A percentile compares a stretch with the other conserved stretches of the same genome.
Evolutionary conservation across 2,113 vertebrate species (phyloP).

Genomic region (Cottus gobio): DNA sequence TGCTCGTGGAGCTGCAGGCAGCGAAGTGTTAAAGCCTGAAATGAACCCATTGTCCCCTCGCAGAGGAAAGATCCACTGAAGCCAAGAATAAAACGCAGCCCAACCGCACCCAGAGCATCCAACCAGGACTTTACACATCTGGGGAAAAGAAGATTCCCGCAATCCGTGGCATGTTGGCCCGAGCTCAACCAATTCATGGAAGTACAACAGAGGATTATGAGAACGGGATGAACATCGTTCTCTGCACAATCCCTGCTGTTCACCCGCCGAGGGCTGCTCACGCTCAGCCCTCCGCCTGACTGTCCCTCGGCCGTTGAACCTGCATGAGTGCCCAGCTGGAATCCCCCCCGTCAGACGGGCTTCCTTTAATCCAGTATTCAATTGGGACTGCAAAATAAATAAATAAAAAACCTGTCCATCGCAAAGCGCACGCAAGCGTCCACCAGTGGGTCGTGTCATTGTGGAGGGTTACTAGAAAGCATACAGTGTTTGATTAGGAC

Average conservation of each 20-base stretch:
- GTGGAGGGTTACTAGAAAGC: conserved; percentile 40
- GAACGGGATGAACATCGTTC: conserved; percentile 29
- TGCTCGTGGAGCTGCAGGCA: not conserved
- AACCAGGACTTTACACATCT: conserved; percentile 41
- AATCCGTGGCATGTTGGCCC: conserved; percentile 31
- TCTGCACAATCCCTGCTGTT: conserved; percentile 21
- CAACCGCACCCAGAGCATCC: conserved; percentile 42
- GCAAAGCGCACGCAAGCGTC: too few relatives aligned
- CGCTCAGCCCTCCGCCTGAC: not conserved
- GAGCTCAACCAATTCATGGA: conserved; percentile 23
- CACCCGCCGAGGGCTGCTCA: conserved; percentile 2
- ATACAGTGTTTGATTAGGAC: conserved; percentile 20
- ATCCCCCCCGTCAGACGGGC: conserved; percentile 34
- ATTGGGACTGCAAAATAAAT: not conserved
- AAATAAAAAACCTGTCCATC: too few relatives aligned
- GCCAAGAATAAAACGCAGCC: conserved; percentile 36
- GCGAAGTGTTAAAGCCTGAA: conserved; percentile 9
- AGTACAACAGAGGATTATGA: conserved; percentile 31
- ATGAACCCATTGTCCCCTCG: conserved; percentile 35
- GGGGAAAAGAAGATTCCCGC: conserved; percentile 43
- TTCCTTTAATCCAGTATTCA: conserved; percentile 40
- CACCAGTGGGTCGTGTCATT: conserved; percentile 10
- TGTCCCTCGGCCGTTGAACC: conserved; percentile 14
- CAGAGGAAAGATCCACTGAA: conserved; percentile 35
- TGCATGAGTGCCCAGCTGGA: conserved; percentile 51